These are phyloP conservation scores for Passer domesticus DNA, from an alignment of 2,113 vertebrate genomes.

Conservation along the genomic window DNA sequence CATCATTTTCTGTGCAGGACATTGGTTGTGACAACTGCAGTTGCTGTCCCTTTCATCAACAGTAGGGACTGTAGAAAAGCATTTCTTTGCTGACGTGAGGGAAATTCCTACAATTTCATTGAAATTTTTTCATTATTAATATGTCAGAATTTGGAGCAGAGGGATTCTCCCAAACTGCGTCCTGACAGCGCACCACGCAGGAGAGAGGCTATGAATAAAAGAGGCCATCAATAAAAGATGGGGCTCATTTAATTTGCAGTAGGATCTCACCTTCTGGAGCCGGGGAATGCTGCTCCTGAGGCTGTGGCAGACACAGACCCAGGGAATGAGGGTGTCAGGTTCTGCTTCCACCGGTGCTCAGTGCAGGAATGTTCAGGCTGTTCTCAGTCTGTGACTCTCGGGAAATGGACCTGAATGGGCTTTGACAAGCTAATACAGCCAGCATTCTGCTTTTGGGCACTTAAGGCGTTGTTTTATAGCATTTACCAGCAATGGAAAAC, in stretches of 20 bases:
- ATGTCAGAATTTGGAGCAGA: fast-evolving
- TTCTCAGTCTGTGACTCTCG: neutral
- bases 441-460: neutral
- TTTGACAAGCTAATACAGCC: neutral
- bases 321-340: fast-evolving
- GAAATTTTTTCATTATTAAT: neutral
- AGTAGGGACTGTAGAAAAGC: neutral
- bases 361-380: neutral
- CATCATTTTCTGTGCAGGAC: neutral
- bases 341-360: fast-evolving
- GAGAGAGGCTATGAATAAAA: neutral
- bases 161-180: fast-evolving
- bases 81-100: neutral
- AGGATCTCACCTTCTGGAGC: neutral
- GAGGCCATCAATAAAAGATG: neutral
- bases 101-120: neutral
- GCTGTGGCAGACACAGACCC: neutral
- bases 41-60: neutral
- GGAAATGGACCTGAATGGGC: neutral
- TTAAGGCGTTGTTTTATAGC: neutral
- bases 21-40: neutral
- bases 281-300: neutral
- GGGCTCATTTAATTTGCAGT: constrained; percentile 24
- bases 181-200: fast-evolving
- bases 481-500: neutral